Evolutionary conservation across 2,113 vertebrate species (phyloP).

Genomic region (Hypomesus transpacificus): DNA sequence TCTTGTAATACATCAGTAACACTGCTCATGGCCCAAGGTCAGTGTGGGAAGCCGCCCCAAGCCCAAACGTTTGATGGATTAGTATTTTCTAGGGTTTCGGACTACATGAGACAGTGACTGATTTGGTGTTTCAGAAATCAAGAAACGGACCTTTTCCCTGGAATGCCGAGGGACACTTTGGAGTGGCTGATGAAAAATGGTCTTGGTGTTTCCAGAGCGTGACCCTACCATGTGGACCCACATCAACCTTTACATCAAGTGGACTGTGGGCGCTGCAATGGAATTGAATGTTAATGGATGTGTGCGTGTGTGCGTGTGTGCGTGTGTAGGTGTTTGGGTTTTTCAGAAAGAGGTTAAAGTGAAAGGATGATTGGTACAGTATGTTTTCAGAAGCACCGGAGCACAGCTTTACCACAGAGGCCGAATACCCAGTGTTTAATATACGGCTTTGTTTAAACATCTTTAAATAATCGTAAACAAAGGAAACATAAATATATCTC

Average conservation of each 20-base stretch:
- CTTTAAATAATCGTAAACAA: no score
- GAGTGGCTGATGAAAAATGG: constrained; percentile 32
- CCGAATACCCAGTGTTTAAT: no score
- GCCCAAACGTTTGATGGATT: constrained; percentile 59
- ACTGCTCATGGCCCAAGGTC: constrained; percentile 66
- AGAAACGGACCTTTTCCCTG: constrained; percentile 32
- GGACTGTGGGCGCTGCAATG: constrained; percentile 4
- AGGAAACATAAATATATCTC: no score
- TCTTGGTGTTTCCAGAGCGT: constrained; percentile 15
- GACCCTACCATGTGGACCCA: constrained; percentile 24
- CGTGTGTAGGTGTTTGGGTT: no score
- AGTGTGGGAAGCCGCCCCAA: neutral
- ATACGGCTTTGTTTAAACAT: no score
- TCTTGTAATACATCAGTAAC: constrained; percentile 56
- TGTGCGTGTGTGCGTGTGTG: no score
- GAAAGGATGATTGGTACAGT: no score
- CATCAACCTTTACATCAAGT: constrained; percentile 9
- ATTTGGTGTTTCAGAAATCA: constrained; percentile 51
- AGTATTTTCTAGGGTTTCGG: constrained; percentile 49
- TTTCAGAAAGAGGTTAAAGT: no score
- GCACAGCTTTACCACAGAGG: no score
- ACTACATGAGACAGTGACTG: constrained; percentile 56
- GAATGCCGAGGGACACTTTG: constrained; percentile 38
- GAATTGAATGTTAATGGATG: neutral
- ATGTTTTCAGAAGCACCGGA: no score